phyloP scores from a whole-genome alignment of 2,113 vertebrate species.

The Cyrtonyx montezumae region DNA sequence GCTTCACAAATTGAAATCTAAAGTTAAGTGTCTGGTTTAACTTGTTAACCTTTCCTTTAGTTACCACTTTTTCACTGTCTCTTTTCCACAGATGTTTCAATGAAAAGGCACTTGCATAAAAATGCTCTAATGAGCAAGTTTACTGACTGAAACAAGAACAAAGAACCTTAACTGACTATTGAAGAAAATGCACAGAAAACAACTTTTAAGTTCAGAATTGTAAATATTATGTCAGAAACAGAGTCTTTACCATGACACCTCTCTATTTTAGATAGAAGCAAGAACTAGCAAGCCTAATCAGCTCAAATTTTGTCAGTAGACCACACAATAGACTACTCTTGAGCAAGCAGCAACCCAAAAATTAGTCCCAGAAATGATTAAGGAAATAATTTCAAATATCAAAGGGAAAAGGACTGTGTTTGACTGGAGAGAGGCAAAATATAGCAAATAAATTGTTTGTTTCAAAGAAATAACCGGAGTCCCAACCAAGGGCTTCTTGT shows the following conservation, averaged over 20 bases:
- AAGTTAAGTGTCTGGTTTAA: background rate
- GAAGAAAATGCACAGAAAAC: conserved; percentile 30
- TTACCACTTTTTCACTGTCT: background rate
- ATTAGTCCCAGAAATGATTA: conserved; percentile 16
- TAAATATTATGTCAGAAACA: conserved; percentile 57
- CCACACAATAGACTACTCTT: conserved; percentile 8
- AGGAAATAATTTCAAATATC: background rate
- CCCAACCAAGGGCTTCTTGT: background rate
- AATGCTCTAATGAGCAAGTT: background rate
- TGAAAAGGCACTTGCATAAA: conserved; percentile 7
- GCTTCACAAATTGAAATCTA: background rate
- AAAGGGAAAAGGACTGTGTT: background rate
- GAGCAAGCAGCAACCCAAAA: background rate
- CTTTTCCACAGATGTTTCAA: background rate
- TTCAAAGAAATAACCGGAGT: background rate
- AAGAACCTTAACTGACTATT: conserved; percentile 19
- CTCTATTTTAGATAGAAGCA: background rate
- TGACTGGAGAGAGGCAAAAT: background rate
- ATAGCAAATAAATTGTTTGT: background rate
- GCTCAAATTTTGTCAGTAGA: conserved; percentile 18
- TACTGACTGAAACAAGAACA: conserved; percentile 24
- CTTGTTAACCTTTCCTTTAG: background rate
- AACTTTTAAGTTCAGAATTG: conserved; percentile 28
- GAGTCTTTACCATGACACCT: background rate
- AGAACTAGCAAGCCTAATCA: conserved; percentile 18